phyloP scores from a whole-genome alignment of 1,140 invertebrate species.

The Rhopalosiphum padi region DNA sequence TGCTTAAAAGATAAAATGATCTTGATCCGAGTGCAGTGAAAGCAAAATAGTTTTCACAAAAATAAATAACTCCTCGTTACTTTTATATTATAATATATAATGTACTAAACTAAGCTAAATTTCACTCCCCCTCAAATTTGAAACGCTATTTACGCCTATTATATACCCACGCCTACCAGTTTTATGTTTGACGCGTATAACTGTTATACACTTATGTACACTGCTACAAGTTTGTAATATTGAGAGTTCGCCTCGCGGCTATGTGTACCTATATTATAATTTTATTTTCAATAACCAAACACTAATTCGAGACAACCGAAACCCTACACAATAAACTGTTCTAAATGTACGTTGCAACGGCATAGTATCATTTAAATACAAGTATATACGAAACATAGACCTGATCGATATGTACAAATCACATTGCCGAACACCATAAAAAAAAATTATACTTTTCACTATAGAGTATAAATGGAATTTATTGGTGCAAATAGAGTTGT shows the following conservation, averaged over 20 bases:
- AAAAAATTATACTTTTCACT: neutral
- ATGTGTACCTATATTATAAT: neutral
- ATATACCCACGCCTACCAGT: neutral
- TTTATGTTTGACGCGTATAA: neutral
- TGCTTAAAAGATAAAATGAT: too few relatives aligned
- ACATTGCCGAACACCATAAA: too few relatives aligned
- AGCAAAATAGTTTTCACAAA: neutral
- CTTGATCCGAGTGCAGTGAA: too few relatives aligned
- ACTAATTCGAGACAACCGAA: neutral
- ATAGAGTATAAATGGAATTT: neutral
- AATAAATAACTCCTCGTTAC: neutral
- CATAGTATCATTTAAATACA: neutral
- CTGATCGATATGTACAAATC: neutral
- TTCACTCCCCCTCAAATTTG: neutral
- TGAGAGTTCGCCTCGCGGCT: neutral
- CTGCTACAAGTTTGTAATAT: neutral
- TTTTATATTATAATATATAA: too few relatives aligned
- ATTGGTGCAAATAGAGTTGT: neutral
- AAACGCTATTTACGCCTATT: neutral
- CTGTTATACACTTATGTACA: neutral
- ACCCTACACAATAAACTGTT: neutral
- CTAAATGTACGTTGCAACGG: neutral
- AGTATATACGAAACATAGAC: too few relatives aligned
- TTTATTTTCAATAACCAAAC: neutral
- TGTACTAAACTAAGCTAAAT: neutral